Evolutionary conservation across 2,888 invertebrate genomes (phyloP).

Genomic region (Cataglyphis rosenhaueri): DNA sequence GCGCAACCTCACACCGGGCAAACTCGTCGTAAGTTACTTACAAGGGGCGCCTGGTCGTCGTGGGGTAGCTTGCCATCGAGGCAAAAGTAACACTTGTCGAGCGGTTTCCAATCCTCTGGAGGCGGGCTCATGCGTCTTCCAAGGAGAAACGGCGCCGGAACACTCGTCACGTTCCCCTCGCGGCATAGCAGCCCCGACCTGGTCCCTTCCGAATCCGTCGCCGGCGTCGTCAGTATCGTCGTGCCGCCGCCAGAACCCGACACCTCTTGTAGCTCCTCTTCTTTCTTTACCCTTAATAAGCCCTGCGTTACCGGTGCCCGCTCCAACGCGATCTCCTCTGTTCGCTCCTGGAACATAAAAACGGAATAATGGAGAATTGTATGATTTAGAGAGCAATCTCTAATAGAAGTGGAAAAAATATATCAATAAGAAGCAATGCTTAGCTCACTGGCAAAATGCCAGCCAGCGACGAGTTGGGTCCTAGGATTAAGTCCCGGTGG

Average conservation of each 20-base stretch:
- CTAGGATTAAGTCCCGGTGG: no score
- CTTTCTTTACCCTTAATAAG: constrained; percentile 84
- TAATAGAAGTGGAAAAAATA: no score
- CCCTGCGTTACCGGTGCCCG: constrained; percentile 83
- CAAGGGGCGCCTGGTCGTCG: constrained; percentile 87
- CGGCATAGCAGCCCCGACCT: constrained; percentile 70
- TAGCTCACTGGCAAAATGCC: no score
- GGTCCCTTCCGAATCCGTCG: constrained; percentile 66
- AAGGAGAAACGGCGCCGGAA: constrained; percentile 77
- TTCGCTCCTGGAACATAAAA: constrained; percentile 75
- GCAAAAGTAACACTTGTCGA: constrained; percentile 94
- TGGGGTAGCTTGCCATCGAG: constrained; percentile 90
- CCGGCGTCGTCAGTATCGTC: constrained; percentile 67
- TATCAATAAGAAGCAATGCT: no score
- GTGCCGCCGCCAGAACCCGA: constrained; percentile 72
- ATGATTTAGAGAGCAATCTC: no score
- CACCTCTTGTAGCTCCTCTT: constrained; percentile 83
- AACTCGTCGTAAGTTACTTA: constrained; percentile 80
- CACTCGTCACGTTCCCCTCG: constrained; percentile 76
- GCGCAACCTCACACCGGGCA: constrained; percentile 40
- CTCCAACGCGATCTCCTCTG: constrained; percentile 81
- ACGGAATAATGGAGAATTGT: not conserved
- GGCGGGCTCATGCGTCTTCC: constrained; percentile 83
- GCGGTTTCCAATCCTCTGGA: constrained; percentile 91
- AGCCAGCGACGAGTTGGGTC: no score